Conservation (phyloP, 1,140 invertebrate species). For the Apis dorsata region DNA sequence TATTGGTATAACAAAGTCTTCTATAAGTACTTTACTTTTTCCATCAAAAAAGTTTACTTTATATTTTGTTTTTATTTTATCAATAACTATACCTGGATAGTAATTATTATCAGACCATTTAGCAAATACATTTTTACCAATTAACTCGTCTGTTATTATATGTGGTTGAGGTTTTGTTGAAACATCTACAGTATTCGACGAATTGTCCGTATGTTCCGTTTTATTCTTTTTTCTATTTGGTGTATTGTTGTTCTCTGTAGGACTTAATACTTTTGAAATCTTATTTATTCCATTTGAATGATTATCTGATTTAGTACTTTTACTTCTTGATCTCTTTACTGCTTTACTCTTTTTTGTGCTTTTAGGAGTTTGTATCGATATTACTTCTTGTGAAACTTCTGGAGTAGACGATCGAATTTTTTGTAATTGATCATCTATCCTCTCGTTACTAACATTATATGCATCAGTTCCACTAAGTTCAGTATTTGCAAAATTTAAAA, state of each 20-base stretch:
- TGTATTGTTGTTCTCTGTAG: not conserved
- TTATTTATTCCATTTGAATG: conserved; percentile 9
- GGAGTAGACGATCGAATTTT: conserved; percentile 71
- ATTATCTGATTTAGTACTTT: conserved; percentile 9
- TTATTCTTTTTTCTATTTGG: conserved; percentile 45
- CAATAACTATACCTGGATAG: conserved; percentile 81
- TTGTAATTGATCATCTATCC: conserved; percentile 48
- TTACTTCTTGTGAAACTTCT: conserved; percentile 34
- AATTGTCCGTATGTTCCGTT: not conserved
- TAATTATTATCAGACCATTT: conserved; percentile 84
- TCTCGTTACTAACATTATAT: conserved; percentile 53
- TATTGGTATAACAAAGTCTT: conserved; percentile 82
- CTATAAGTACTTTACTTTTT: conserved; percentile 80
- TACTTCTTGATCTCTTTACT: conserved; percentile 47
- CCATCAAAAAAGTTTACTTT: conserved; percentile 83
- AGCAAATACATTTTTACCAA: conserved; percentile 81
- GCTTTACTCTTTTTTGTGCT: conserved; percentile 45
- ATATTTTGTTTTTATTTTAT: conserved; percentile 81
- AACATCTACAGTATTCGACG: not conserved
- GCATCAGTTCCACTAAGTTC: conserved; percentile 57
- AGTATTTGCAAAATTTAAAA: conserved; percentile 64
- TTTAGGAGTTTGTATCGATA: conserved; percentile 38
- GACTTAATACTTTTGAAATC: not conserved
- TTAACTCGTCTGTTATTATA: conserved; percentile 54
- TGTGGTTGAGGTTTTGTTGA: not conserved